These are phyloP conservation scores for Zaprionus africanus DNA, from an alignment of 1,140 invertebrate genomes.

Conservation along the genomic window DNA sequence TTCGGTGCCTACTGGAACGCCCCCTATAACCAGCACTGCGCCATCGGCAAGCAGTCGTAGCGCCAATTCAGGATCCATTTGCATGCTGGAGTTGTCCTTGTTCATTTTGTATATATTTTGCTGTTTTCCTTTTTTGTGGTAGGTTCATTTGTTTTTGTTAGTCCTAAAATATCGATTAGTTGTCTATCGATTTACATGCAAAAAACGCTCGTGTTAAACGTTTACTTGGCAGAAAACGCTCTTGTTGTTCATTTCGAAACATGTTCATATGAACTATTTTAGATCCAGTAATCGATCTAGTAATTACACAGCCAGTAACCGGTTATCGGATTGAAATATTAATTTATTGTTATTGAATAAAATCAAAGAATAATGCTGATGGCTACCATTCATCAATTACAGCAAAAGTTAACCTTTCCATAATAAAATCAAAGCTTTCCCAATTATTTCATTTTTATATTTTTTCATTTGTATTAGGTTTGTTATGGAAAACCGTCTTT, in stretches of 20 bases:
- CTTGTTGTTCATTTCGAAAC: background rate
- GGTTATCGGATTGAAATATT: background rate
- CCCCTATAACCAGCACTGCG: conserved; percentile 91
- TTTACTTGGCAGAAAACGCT: background rate
- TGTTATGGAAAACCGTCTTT: background rate
- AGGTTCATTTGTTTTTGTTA: background rate
- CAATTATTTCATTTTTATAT: background rate
- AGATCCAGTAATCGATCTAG: background rate
- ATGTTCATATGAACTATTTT: conserved; percentile 4
- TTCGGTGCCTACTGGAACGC: conserved; percentile 94
- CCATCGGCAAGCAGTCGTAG: conserved; percentile 92
- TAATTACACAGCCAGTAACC: background rate
- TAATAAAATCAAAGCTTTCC: too few species aligned
- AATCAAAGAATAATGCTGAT: too few species aligned
- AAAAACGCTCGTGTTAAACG: background rate
- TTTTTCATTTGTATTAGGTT: background rate
- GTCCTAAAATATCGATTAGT: conserved; percentile 5
- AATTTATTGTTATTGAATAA: too few species aligned
- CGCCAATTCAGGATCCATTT: conserved; percentile 92
- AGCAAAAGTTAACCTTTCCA: too few species aligned
- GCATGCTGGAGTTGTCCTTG: conserved; percentile 73
- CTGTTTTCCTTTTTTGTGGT: background rate
- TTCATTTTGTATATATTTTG: conserved; percentile 66
- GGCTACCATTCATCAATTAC: too few species aligned
- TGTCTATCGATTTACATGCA: background rate